Evolutionary conservation across 92 coral and sea anemone genomes (phyloP).

Genomic region (Zoanthus sociatus): DNA sequence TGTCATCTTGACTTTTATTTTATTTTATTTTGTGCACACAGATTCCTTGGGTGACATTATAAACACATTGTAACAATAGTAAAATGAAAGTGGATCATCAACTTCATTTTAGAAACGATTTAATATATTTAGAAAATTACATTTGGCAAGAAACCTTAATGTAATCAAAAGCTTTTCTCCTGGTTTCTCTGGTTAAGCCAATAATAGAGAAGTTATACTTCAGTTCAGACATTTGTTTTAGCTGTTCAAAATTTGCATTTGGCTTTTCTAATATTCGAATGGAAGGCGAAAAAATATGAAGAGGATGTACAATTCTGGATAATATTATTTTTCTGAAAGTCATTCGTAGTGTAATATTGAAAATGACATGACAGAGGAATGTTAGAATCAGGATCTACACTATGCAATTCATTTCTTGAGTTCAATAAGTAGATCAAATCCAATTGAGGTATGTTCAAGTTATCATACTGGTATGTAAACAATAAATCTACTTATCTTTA

Average conservation of each 20-base stretch:
- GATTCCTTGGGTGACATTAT: too few relatives aligned
- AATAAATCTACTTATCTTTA: not conserved
- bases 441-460: not conserved
- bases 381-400: not conserved
- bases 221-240: slow-evolving; percentile 15
- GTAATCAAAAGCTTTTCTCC: too few relatives aligned
- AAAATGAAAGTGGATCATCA: too few relatives aligned
- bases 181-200: slow-evolving; percentile 42
- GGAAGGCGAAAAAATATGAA: slow-evolving; percentile 8
- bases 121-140: slow-evolving; percentile 20
- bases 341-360: slow-evolving; percentile 59
- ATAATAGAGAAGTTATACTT: slow-evolving; percentile 49
- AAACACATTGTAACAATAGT: too few relatives aligned
- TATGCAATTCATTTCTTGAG: not conserved
- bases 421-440: not conserved
- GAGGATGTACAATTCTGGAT: slow-evolving; percentile 35
- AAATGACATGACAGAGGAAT: slow-evolving; percentile 4
- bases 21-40: too few relatives aligned
- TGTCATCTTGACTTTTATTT: too few relatives aligned
- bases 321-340: slow-evolving; percentile 49
- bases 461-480: too few relatives aligned
- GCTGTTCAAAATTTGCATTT: not conserved
- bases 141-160: too few relatives aligned
- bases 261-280: not conserved
- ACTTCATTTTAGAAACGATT: too few relatives aligned